Conservation (phyloP, 2,888 invertebrate species). For the Phyllotreta striolata region DNA sequence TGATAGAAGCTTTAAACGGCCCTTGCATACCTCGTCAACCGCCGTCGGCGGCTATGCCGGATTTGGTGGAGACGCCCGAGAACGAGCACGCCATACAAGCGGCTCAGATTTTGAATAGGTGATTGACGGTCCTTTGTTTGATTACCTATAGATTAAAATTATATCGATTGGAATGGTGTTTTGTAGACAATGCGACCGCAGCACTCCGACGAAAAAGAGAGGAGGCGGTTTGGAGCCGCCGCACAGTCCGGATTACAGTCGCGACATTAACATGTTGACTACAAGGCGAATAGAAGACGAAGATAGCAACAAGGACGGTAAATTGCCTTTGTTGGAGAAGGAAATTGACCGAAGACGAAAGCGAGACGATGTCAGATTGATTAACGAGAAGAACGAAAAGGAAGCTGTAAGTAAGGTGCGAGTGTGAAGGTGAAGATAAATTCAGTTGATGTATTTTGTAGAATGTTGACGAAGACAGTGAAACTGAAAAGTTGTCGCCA, state of each 20-base stretch:
- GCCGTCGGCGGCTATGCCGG: slow-evolving; percentile 60
- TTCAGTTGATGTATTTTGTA: slow-evolving; percentile 46
- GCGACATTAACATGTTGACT: slow-evolving; percentile 74
- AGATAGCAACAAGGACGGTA: slow-evolving; percentile 61
- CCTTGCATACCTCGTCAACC: slow-evolving; percentile 71
- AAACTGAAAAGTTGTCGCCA: slow-evolving; percentile 83
- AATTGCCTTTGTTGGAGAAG: slow-evolving; percentile 57
- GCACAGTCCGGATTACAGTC: slow-evolving; percentile 68
- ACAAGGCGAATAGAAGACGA: slow-evolving; percentile 66
- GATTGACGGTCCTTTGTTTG: neutral
- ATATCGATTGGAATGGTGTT: neutral
- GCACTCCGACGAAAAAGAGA: slow-evolving; percentile 61
- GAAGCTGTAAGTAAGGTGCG: slow-evolving; percentile 55
- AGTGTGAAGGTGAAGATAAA: neutral
- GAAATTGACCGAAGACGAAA: slow-evolving; percentile 49
- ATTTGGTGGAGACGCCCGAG: slow-evolving; percentile 67
- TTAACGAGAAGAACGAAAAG: slow-evolving; percentile 67
- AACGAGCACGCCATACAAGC: slow-evolving; percentile 73
- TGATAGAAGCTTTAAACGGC: slow-evolving; percentile 96
- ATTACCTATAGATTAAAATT: slow-evolving; percentile 6
- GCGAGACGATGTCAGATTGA: slow-evolving; percentile 64
- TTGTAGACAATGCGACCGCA: slow-evolving; percentile 60
- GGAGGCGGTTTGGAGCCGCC: slow-evolving; percentile 39
- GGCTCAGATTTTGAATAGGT: slow-evolving; percentile 72
- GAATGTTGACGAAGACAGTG: slow-evolving; percentile 78